Base-by-base conservation (phyloP, 2,113 vertebrate species). In the Coreoperca whiteheadi region DNA sequence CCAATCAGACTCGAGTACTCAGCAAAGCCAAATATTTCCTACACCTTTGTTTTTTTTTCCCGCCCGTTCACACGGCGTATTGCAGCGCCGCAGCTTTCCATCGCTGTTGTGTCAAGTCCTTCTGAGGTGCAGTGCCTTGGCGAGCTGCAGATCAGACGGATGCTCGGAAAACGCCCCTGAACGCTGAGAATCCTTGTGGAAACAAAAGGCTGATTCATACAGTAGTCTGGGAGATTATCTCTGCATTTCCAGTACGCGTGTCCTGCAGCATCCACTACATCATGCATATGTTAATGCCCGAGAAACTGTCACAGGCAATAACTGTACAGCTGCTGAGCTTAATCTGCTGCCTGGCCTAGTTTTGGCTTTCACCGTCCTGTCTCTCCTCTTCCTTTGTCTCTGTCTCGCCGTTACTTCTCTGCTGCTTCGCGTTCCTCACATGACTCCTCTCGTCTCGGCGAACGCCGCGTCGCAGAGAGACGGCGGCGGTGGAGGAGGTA, bases 231-330 rank as follows among this genome's bases (percentile, higher is more conserved):
- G 54, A 81, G 84, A 87, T 89, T 74, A 85, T 81, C 64, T 74
- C 18, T 68, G 46, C 30, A 21, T 80, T 71, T 83, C 6, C 54
- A 77, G 46, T 3, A 9, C 20, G 28, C 21, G 43, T 80, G 77
- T 90, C 67, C 75, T 77, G 79, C 84, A 77, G 59, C 30, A 66
- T 69, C 74, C 87, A 41, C 54, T n/a, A 21, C 83, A 86, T 88
- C 83, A 75, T 72, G 67, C 85, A 81, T 81, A 91, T 81, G 82
- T 87, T 87, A 87, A 89, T 81, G 76, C 64, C 84, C 30, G n/a
- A 74, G 50, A 28, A 74, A 64, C 79, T 83, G 86, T 85, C 87
- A 82, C 46, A 78, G 72, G 30, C 81, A 81, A 83, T 87, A 71
- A 74, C 34, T 75, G 81, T 56, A 51, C 50, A 74, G 81, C 77